A percentile compares a stretch with the other conserved stretches of the same genome.
These are phyloP conservation scores for Gopherus evgoodei DNA, from an alignment of 2,113 vertebrate genomes.

Conservation along the genomic window DNA sequence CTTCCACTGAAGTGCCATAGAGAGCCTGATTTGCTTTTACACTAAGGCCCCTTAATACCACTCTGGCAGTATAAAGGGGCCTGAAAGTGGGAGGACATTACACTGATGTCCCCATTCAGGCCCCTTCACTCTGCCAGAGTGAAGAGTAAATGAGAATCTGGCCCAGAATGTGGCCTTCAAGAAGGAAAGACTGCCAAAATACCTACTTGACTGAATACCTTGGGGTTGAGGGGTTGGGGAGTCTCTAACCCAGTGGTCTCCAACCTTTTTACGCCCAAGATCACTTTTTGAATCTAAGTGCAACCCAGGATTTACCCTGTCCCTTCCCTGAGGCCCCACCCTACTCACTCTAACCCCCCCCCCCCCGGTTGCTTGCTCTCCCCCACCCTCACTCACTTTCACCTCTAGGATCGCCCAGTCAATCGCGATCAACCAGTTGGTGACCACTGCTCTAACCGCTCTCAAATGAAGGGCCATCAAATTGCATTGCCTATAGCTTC, in stretches of 20 bases:
- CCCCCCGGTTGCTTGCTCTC: accelerated
- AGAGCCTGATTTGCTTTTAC: background rate
- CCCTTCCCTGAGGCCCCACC: too few relatives aligned
- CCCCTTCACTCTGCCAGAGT: background rate
- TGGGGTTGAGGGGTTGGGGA: background rate
- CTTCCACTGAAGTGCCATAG: background rate
- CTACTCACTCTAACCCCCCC: too few relatives aligned
- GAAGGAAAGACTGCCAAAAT: background rate
- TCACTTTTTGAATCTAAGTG: too few relatives aligned
- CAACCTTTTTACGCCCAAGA: too few relatives aligned
- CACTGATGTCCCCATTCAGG: background rate
- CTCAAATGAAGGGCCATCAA: background rate
- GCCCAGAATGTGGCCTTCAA: background rate
- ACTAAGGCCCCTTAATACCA: too few relatives aligned
- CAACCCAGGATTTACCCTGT: too few relatives aligned
- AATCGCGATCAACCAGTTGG: too few relatives aligned
- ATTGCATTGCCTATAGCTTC: background rate
- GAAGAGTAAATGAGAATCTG: slow-evolving; percentile 1
- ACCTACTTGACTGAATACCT: background rate
- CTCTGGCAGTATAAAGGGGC: background rate
- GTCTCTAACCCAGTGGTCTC: background rate
- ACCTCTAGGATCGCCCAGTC: too few relatives aligned
- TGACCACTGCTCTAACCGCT: background rate
- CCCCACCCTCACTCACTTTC: too few relatives aligned
- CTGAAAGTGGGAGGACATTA: background rate